phyloP scores from a whole-genome alignment of 2,113 vertebrate species.

The Cyphomyrus plagiostoma region DNA sequence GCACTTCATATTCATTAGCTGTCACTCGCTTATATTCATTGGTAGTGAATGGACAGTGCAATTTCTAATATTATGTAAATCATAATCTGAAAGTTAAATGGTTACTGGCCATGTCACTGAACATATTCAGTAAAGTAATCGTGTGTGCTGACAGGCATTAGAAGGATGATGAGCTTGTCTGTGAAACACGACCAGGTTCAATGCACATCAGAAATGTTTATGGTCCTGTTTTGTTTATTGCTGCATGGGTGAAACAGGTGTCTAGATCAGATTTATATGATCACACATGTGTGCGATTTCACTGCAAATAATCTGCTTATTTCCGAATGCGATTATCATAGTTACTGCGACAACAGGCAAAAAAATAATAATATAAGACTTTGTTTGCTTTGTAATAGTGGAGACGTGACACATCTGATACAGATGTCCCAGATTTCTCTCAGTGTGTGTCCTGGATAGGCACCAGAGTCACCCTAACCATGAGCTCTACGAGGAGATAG shows the following conservation, averaged over 20 bases:
- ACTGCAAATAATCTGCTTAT: background rate
- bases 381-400: background rate
- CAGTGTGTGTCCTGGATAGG: background rate
- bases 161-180: background rate
- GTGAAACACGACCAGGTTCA: background rate
- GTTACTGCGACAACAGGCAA: background rate
- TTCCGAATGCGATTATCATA: background rate
- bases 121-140: background rate
- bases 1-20: too few species aligned
- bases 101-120: background rate
- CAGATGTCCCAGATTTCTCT: background rate
- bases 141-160: too few species aligned
- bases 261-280: background rate
- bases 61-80: too few species aligned
- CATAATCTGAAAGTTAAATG: too few species aligned
- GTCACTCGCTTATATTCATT: too few species aligned
- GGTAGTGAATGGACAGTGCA: too few species aligned
- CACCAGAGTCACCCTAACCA: background rate
- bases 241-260: background rate
- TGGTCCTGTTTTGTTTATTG: background rate
- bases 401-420: background rate
- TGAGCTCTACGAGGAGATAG: background rate
- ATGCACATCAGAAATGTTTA: background rate
- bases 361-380: background rate
- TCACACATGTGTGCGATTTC: background rate